These are phyloP conservation scores for Triplophysa tibetana DNA, from an alignment of 2,113 vertebrate genomes.

Conservation along the genomic window DNA sequence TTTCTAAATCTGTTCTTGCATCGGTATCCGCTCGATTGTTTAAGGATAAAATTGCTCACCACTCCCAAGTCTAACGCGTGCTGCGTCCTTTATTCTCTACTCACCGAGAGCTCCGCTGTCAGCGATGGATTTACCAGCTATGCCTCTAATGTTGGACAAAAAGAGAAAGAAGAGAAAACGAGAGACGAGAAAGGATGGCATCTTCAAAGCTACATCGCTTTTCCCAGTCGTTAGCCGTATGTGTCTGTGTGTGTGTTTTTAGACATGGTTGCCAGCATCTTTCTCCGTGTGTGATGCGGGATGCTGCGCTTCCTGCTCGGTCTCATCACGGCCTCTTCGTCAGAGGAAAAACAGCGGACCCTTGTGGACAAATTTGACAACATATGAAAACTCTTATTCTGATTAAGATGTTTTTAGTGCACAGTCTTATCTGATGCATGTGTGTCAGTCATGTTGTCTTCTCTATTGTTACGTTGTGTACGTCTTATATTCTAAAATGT, in stretches of 20 bases:
- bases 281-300: constrained; percentile 46
- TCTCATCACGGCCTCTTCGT: constrained; percentile 50
- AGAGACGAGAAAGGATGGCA: constrained; percentile 59
- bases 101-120: constrained; percentile 51
- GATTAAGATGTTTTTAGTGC: no score
- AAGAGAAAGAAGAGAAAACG: constrained; percentile 63
- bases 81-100: constrained; percentile 37
- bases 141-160: constrained; percentile 46
- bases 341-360: constrained; percentile 43
- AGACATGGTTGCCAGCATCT: constrained; percentile 28
- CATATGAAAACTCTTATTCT: no score
- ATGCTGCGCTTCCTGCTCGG: constrained; percentile 56
- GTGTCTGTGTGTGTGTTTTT: constrained; percentile 16
- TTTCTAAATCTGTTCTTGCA: not conserved
- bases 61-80: constrained; percentile 32
- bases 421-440: no score
- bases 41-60: constrained; percentile 15
- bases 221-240: constrained; percentile 51
- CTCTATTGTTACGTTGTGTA: no score
- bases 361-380: constrained; percentile 34
- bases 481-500: no score
- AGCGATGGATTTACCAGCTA: constrained; percentile 39
- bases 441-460: no score
- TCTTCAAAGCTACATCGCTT: constrained; percentile 70
- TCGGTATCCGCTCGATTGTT: not conserved